Base-by-base conservation (phyloP, 2,888 invertebrate species). In the Napeogenes inachia region DNA sequence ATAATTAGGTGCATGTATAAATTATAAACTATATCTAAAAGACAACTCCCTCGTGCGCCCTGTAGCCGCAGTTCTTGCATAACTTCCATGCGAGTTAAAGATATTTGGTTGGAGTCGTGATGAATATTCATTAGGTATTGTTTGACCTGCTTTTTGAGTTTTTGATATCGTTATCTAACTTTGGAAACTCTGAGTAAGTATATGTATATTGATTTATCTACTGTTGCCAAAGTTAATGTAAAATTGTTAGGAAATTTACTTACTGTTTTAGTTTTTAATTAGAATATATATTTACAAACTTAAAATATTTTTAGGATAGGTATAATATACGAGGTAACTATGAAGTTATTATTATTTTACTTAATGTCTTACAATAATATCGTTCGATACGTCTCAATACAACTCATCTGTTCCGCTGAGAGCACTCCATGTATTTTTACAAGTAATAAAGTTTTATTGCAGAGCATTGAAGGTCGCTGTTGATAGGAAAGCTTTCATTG, bases 401-500 rank as follows among this genome's bases (percentile, higher is more conserved):
- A 54, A 54, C 54, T 54, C 54, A 54, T 57, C 45, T 46, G 38
- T 13, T 32, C 30, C 13, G 35, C 46, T 32, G 33, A 35, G 47
- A 10, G 3, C 57, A 13, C 46, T 45, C 38, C 33, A n/a, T 33
- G 50, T 59, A 45, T 61, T 65, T 72, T 79, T 77, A 80, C 74
- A 74, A 74, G 70, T 76, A 74, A 75, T 82, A 79, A 82, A 81
- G 65, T 79, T 81, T 80, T 79, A 81, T 83, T 76, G 62, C 73
- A 78, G 73, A 69, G 75, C 75, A 75, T 71, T 70, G 73, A 68
- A 70, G 74, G 73, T 59, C 64, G 53, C 64, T 73, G 75, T 72
- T 77, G 77, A 81, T 79, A 80, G 76, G 72, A 73, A 70, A 63
- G 35, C 35, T 63, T 78, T 78, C 79, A 78, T 78, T 73, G 70